Evolutionary conservation across 2,113 vertebrate species (phyloP), one percentile per base, ranked within the genome.

Genomic region (Paracyprichromis sp.): DNA sequence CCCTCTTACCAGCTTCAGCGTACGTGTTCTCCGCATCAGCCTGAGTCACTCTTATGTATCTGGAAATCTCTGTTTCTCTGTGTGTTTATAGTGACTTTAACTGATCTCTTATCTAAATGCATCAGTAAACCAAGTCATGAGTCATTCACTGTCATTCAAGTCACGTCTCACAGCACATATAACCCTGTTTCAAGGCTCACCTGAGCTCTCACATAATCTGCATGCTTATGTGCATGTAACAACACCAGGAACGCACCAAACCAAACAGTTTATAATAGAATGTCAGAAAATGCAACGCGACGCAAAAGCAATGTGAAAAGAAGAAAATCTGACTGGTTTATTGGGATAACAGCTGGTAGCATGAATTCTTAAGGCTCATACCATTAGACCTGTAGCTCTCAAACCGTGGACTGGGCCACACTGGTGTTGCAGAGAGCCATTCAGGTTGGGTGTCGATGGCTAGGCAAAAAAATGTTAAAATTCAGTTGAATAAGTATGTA

Each of bases 1-100:
- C 85, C 88, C 31, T 83, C 43, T 45, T 73, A 82, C 83, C 52
- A 52, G 76, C 13, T 50, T 89, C 86, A 47, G 88, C 11, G 21
- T 40, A 31, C 31, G 61, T 45, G 69, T 47, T 83, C 45, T 92
- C 45, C 2, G 2, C 26, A 52, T 52, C 86, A 80, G 47, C 83
- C 59, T 80, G 29, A 54, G 21, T 78, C 31, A 34, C 43, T 50
- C 29, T 71, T 3, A 45, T n/a, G 12, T 81, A 85, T 89, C 88
- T 80, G n/a, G 0, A 50, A 71, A 87, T 85, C 86, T 84, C 8
- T 36, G 6, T 34, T 29, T 83, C 47, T 88, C 19, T 83, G 36
- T 86, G 69, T 84, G 82, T 90, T 84, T 82, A 56, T 13, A 10
- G 63, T 38, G 84, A 90, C 85, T 85, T 89, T 78, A 83, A 73